Evolutionary conservation across 2,888 invertebrate genomes (phyloP).

Genomic region (Macaria notata): DNA sequence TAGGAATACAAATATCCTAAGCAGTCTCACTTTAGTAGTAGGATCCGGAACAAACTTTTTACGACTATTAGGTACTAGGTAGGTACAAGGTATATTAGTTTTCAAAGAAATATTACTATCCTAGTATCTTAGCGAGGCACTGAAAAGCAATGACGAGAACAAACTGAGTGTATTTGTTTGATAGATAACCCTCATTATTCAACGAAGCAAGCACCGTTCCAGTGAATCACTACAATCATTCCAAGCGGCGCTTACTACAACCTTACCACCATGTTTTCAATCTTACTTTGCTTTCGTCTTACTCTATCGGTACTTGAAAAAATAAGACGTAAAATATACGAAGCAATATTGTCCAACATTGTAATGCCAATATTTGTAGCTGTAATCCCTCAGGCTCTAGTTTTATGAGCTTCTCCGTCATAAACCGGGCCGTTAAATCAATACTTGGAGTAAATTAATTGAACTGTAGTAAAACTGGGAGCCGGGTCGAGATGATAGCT

Average conservation of each 20-base stretch:
- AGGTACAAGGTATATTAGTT: no score
- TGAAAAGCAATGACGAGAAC: background rate
- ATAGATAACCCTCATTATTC: conserved; percentile 1
- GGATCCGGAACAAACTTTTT: no score
- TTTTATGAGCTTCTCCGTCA: conserved; percentile 18
- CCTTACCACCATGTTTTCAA: no score
- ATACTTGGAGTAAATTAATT: conserved; percentile 22
- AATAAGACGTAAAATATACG: no score
- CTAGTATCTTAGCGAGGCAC: background rate
- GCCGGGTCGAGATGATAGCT: conserved; percentile 8
- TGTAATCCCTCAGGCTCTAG: background rate
- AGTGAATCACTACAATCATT: background rate
- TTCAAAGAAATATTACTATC: background rate
- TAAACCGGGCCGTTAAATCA: conserved; percentile 22
- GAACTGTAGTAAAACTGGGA: conserved; percentile 23
- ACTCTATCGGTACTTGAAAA: no score
- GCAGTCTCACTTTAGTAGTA: no score
- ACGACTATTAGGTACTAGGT: no score
- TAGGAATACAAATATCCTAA: no score
- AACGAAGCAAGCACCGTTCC: background rate
- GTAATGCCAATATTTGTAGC: no score
- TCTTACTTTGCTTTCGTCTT: no score
- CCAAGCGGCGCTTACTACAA: no score
- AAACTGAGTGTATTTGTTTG: background rate
- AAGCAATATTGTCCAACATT: no score